phyloP scores from a whole-genome alignment of 92 coral and sea anemone species.

The Meandrina meandrites region DNA sequence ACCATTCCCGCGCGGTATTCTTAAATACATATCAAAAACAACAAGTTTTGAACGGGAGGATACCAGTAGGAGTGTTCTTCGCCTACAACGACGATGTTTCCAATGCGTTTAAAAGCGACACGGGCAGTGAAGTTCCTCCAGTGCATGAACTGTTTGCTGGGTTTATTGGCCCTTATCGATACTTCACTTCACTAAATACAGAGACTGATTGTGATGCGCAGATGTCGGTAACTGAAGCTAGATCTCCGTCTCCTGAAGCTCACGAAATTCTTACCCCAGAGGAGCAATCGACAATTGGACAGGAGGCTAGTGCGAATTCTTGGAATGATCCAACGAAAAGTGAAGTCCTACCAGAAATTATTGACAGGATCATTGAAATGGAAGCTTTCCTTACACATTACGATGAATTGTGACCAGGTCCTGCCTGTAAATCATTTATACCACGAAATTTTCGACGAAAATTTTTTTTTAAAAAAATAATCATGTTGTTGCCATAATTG shows the following conservation, averaged over 20 bases:
- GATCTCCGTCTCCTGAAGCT: background rate
- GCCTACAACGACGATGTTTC: slow-evolving; percentile 8
- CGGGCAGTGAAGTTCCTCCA: slow-evolving; percentile 22
- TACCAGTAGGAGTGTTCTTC: slow-evolving; percentile 2
- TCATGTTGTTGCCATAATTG: no score
- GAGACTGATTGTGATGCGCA: no score
- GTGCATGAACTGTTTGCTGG: slow-evolving; percentile 26
- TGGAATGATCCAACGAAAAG: no score
- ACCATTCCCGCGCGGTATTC: slow-evolving; percentile 2
- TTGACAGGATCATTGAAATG: background rate
- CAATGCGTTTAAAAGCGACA: background rate
- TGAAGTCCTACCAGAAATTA: background rate
- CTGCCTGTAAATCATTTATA: background rate
- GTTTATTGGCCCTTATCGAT: slow-evolving; percentile 23
- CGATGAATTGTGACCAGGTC: background rate
- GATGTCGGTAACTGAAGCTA: background rate
- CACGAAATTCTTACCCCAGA: background rate
- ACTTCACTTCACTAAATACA: background rate
- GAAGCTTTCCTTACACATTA: background rate
- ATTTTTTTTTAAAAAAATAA: no score
- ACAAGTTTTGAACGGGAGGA: background rate
- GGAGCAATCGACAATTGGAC: background rate
- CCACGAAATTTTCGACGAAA: no score
- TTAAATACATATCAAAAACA: background rate
- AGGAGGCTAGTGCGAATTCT: background rate